Evolutionary conservation across 2,113 vertebrate genomes (phyloP).

Genomic region (Orcinus orca): DNA sequence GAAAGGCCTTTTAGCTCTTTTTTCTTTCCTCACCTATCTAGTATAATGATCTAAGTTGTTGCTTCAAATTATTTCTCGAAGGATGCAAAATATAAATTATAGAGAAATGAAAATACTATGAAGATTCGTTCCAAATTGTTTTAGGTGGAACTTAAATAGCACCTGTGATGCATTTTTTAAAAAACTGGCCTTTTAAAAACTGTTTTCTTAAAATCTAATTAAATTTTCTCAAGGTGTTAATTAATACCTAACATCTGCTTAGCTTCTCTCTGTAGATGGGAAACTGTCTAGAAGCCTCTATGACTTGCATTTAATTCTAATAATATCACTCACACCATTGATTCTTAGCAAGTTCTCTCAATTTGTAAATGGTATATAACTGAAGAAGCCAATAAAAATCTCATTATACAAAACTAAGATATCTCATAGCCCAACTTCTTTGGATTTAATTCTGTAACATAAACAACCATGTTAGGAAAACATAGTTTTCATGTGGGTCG

Average conservation of each 20-base stretch:
- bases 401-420: background rate
- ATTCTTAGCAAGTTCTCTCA: constrained; percentile 7
- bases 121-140: background rate
- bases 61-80: constrained; percentile 12
- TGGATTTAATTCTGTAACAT: constrained; percentile 8
- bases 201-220: constrained; percentile 71
- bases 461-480: background rate
- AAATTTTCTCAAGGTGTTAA: constrained; percentile 73
- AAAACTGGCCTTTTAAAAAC: constrained; percentile 56
- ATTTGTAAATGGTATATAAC: background rate
- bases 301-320: constrained; percentile 26
- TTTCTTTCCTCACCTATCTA: background rate
- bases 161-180: constrained; percentile 36
- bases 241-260: constrained; percentile 69
- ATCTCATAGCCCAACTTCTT: background rate
- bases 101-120: constrained; percentile 17
- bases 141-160: background rate
- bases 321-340: constrained; percentile 10
- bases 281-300: constrained; percentile 46
- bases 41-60: background rate
- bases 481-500: background rate
- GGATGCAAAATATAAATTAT: background rate
- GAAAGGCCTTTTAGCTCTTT: background rate
- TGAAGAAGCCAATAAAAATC: background rate
- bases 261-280: constrained; percentile 31